Evolutionary conservation across 2,888 invertebrate genomes (phyloP).

Genomic region (Drosophila testacea): DNA sequence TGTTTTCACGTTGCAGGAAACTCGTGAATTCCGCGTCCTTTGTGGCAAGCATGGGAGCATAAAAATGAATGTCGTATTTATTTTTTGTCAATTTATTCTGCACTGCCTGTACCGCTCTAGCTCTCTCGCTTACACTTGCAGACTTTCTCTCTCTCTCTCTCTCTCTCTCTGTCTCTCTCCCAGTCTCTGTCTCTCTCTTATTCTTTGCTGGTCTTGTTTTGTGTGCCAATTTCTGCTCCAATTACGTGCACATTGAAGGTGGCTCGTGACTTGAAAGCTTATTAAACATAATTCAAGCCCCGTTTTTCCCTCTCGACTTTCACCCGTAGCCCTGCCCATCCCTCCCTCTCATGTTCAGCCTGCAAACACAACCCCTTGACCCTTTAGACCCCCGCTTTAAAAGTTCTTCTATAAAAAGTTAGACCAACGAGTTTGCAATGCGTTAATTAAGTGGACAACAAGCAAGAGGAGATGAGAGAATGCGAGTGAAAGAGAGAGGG

Average conservation of each 20-base stretch:
- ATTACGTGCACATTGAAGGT: slow-evolving; percentile 57
- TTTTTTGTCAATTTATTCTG: slow-evolving; percentile 19
- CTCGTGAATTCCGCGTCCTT: slow-evolving; percentile 73
- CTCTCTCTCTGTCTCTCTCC: neutral
- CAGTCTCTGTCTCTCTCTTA: neutral
- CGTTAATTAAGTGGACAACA: slow-evolving; percentile 61
- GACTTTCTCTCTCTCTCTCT: neutral
- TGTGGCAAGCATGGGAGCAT: slow-evolving; percentile 47
- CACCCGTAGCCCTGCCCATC: too few species aligned
- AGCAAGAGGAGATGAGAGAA: neutral
- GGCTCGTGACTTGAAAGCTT: slow-evolving; percentile 52
- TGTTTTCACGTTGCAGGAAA: slow-evolving; percentile 76
- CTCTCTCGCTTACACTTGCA: neutral
- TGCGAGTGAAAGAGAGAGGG: neutral
- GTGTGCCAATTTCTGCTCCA: slow-evolving; percentile 70
- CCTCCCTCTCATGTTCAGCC: neutral
- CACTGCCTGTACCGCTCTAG: neutral
- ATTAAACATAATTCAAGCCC: slow-evolving; percentile 64
- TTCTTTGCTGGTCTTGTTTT: slow-evolving; percentile 17
- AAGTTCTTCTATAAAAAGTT: slow-evolving; percentile 21
- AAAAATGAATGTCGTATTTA: slow-evolving; percentile 65
- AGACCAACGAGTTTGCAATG: slow-evolving; percentile 46
- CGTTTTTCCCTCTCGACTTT: slow-evolving; percentile 4
- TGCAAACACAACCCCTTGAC: slow-evolving; percentile 1
- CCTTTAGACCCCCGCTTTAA: neutral